Percentiles rank a stretch among this genome's conserved stretches.
phyloP scores from a whole-genome alignment of 2,797 vertebrate species.

The Valencia hispanica region DNA sequence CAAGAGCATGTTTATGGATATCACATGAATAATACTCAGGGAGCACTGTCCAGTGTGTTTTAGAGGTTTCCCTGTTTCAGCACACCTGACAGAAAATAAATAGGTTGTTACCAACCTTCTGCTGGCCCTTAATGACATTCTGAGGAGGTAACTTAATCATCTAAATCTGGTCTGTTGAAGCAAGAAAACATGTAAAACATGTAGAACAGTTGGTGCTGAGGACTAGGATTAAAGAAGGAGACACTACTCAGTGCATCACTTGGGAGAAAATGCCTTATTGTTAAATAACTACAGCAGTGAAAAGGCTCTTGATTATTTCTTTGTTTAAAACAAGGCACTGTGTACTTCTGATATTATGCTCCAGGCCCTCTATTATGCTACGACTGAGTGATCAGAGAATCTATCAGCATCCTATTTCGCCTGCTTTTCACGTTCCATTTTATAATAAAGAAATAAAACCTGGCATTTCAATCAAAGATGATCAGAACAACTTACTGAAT shows the following conservation, averaged over 20 bases:
- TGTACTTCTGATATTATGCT: not conserved
- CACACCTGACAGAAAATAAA: conserved; percentile 9
- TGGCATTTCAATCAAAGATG: conserved; percentile 28
- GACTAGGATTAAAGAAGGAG: not conserved
- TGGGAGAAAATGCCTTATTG: not conserved
- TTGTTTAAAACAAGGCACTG: not conserved
- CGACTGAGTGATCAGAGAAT: not conserved
- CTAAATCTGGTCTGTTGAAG: not conserved
- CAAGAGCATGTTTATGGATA: not conserved
- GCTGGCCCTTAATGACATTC: not conserved
- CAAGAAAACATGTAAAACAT: conserved; percentile 1
- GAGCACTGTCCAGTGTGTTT: not conserved
- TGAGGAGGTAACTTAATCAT: conserved; percentile 5
- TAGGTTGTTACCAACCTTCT: conserved; percentile 2
- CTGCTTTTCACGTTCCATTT: not conserved
- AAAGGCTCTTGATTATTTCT: not conserved
- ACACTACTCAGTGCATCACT: not conserved
- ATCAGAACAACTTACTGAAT: conserved; percentile 85
- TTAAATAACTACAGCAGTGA: not conserved
- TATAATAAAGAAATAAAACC: not conserved
- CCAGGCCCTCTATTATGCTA: not conserved
- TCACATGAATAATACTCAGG: not conserved
- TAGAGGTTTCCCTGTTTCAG: not conserved
- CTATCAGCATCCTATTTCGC: not conserved
- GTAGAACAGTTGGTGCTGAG: not conserved